Percentiles rank a stretch among this genome's conserved stretches.
phyloP scores from a whole-genome alignment of 2,113 vertebrate genomes.

The Crotalus viridis region DNA sequence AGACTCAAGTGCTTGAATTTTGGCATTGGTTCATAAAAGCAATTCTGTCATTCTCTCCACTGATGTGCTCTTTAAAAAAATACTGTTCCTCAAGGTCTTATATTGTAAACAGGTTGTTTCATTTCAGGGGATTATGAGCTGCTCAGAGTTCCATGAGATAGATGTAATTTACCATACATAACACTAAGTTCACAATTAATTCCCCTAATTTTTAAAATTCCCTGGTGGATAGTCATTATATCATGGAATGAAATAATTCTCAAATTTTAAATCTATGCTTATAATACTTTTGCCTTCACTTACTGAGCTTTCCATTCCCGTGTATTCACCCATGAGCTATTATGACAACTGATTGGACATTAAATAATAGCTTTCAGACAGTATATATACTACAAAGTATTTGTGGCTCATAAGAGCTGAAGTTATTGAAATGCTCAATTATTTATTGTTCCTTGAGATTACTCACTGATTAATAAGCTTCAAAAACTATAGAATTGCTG shows the following conservation, averaged over 20 bases:
- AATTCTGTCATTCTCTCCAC: neutral
- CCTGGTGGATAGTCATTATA: constrained; percentile 42
- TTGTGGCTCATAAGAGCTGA: constrained; percentile 53
- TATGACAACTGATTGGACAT: constrained; percentile 49
- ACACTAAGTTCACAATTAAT: constrained; percentile 45
- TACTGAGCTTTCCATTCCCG: constrained; percentile 47
- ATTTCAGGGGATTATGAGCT: constrained; percentile 32
- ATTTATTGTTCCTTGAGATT: constrained; percentile 51
- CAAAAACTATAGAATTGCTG: constrained; percentile 8
- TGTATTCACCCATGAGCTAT: constrained; percentile 16
- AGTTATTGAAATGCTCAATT: constrained; percentile 32
- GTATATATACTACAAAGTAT: constrained; percentile 23
- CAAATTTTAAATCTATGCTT: constrained; percentile 43
- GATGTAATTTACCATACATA: constrained; percentile 47
- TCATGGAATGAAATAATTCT: constrained; percentile 35
- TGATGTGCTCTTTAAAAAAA: constrained; percentile 32
- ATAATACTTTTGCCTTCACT: constrained; percentile 42
- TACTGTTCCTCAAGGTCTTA: constrained; percentile 47
- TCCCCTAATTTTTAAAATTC: constrained; percentile 47
- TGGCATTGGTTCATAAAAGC: neutral
- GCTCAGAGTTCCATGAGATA: constrained; percentile 57
- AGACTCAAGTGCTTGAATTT: neutral
- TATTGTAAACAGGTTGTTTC: constrained; percentile 25
- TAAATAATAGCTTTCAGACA: constrained; percentile 42
- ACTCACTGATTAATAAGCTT: constrained; percentile 55